Evolutionary conservation across 2,888 invertebrate genomes (phyloP).

Genomic region (Drosophila affinis): DNA sequence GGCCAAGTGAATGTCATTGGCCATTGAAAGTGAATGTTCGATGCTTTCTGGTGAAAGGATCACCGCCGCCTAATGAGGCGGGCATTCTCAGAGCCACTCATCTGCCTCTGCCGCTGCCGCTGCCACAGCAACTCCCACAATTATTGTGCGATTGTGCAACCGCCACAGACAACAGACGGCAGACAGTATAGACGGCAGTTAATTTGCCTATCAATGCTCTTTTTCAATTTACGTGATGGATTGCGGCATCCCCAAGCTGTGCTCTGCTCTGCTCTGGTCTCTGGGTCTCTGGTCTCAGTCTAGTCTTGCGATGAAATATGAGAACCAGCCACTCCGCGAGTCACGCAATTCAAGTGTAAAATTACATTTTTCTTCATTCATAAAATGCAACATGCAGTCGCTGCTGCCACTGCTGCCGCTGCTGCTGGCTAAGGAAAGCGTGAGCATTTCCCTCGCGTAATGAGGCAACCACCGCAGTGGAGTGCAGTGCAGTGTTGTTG

Average conservation of each 20-base stretch:
- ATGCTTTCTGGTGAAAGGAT: slow-evolving; percentile 64
- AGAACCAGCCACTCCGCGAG: slow-evolving; percentile 49
- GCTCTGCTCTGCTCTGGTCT: slow-evolving; percentile 12
- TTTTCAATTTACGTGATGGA: slow-evolving; percentile 49
- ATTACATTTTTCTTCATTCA: slow-evolving; percentile 72
- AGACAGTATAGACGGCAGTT: slow-evolving; percentile 9
- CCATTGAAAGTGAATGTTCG: slow-evolving; percentile 58
- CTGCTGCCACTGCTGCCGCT: neutral
- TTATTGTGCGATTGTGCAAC: slow-evolving; percentile 40
- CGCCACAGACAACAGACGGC: neutral
- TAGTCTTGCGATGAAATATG: slow-evolving; percentile 45
- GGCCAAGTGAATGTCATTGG: slow-evolving; percentile 62
- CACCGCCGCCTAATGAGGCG: slow-evolving; percentile 19
- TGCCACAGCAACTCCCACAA: slow-evolving; percentile 10
- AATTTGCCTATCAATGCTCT: slow-evolving; percentile 64
- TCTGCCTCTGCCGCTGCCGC: slow-evolving; percentile 21
- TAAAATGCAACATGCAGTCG: slow-evolving; percentile 37
- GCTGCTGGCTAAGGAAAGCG: slow-evolving; percentile 58
- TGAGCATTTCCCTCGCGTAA: slow-evolving; percentile 62
- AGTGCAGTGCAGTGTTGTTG: slow-evolving; percentile 46
- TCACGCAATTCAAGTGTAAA: slow-evolving; percentile 74
- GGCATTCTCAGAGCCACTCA: slow-evolving; percentile 23
- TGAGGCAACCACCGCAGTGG: slow-evolving; percentile 33
- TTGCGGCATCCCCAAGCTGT: slow-evolving; percentile 41
- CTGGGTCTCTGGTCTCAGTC: neutral